Evolutionary conservation across 1,140 invertebrate genomes (phyloP).

Genomic region (Drosophila setifemur): DNA sequence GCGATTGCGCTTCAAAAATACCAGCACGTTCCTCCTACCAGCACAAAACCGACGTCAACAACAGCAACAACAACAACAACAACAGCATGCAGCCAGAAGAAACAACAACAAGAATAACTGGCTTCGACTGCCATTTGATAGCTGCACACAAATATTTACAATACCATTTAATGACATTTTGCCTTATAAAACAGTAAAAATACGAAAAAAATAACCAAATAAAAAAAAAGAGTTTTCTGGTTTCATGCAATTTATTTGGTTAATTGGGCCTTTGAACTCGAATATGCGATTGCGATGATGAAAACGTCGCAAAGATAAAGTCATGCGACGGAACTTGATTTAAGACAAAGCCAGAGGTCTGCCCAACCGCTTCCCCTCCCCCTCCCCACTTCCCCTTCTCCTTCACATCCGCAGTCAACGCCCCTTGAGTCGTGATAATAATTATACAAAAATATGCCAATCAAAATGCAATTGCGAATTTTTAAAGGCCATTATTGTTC

Average conservation of each 20-base stretch:
- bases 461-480: constrained; percentile 35
- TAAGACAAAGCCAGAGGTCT: constrained; percentile 46
- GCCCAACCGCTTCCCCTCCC: background rate
- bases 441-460: constrained; percentile 29
- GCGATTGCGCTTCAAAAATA: constrained; percentile 65
- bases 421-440: constrained; percentile 42
- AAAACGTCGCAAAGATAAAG: constrained; percentile 66
- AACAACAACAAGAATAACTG: constrained; percentile 43
- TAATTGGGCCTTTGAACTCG: constrained; percentile 78
- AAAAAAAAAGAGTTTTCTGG: constrained; percentile 34
- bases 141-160: constrained; percentile 63
- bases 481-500: constrained; percentile 25
- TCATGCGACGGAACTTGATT: constrained; percentile 66
- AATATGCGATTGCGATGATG: constrained; percentile 36
- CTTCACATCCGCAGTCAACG: constrained; percentile 38
- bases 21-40: constrained; percentile 77
- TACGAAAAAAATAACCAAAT: too few relatives aligned
- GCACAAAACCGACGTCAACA: too few relatives aligned
- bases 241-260: constrained; percentile 65
- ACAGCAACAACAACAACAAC: constrained; percentile 10
- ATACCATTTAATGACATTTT: constrained; percentile 72
- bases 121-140: constrained; percentile 68
- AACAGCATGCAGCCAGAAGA: constrained; percentile 25
- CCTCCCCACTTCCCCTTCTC: background rate
- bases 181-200: constrained; percentile 34